A percentile compares a stretch with the other conserved stretches of the same genome.
Conservation (phyloP, 23 tunicate species). For the Diplosoma virens region DNA sequence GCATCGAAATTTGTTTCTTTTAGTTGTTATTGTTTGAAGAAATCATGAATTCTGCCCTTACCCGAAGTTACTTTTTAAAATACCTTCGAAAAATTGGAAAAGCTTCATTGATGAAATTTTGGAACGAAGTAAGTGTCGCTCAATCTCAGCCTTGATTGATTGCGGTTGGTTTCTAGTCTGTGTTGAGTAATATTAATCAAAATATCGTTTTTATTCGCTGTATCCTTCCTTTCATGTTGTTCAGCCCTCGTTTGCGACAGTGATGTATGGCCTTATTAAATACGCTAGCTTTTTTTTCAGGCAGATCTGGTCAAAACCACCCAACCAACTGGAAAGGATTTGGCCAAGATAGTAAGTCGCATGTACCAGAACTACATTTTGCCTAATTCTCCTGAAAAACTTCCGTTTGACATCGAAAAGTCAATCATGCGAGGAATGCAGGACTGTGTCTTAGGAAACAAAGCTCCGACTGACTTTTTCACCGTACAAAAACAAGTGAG, state of each 20-base stretch:
- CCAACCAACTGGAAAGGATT: slow-evolving; percentile 64
- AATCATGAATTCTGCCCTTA: slow-evolving; percentile 78
- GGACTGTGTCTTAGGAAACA: slow-evolving; percentile 80
- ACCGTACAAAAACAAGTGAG: slow-evolving; percentile 60
- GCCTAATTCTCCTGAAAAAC: slow-evolving; percentile 44
- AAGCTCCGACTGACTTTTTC: slow-evolving; percentile 63
- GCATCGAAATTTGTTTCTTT: neutral
- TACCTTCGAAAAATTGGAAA: slow-evolving; percentile 72
- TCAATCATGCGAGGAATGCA: slow-evolving; percentile 73
- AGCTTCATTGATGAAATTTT: slow-evolving; percentile 63
- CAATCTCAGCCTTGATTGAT: too few species aligned
- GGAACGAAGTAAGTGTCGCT: slow-evolving; percentile 75
- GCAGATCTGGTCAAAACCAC: slow-evolving; percentile 51
- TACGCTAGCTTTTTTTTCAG: too few species aligned
- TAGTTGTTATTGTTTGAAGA: slow-evolving; percentile 71
- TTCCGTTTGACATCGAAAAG: slow-evolving; percentile 70
- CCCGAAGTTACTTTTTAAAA: slow-evolving; percentile 78
- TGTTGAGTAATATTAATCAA: too few species aligned
- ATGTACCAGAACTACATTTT: slow-evolving; percentile 67
- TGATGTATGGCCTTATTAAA: too few species aligned
- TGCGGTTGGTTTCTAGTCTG: too few species aligned
- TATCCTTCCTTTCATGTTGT: too few species aligned
- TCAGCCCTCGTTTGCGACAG: too few species aligned
- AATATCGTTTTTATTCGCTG: too few species aligned
- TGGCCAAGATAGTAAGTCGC: slow-evolving; percentile 71